A percentile compares a stretch with the other conserved stretches of the same genome.
Evolutionary conservation across 2,797 vertebrate genomes (phyloP).

Genomic region (Falco columbarius): DNA sequence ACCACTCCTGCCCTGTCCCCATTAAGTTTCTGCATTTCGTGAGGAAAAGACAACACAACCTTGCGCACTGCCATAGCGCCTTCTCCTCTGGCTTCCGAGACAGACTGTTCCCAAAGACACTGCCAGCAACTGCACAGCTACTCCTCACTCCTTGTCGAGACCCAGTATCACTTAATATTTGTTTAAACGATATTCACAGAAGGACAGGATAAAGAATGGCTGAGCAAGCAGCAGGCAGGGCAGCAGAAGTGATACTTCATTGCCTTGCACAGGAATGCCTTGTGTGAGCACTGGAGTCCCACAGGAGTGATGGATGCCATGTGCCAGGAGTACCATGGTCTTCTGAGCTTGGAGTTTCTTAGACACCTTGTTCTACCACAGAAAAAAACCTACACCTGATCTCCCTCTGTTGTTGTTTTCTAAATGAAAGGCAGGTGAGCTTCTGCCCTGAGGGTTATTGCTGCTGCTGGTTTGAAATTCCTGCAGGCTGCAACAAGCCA

Average conservation of each 20-base stretch:
- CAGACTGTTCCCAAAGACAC: background rate
- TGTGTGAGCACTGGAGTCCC: accelerated
- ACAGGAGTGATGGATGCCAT: accelerated
- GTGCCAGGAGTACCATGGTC: accelerated
- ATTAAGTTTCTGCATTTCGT: accelerated
- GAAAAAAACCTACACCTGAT: background rate
- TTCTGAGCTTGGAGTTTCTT: background rate
- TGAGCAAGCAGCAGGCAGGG: background rate
- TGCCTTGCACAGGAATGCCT: background rate
- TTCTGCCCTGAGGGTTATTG: background rate
- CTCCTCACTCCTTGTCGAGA: background rate
- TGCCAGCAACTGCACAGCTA: background rate
- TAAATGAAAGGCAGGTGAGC: background rate
- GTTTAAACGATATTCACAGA: background rate
- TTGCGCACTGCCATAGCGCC: background rate
- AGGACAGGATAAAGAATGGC: background rate
- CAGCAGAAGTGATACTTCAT: background rate
- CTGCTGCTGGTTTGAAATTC: background rate
- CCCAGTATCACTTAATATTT: background rate
- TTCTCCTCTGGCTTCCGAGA: background rate
- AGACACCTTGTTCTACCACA: background rate
- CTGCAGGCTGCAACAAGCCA: background rate
- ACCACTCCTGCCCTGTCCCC: background rate
- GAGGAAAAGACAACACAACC: background rate
- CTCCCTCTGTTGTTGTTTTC: background rate